Base-by-base conservation (phyloP, 2,797 vertebrate genomes). In the Eulemur coronatus region DNA sequence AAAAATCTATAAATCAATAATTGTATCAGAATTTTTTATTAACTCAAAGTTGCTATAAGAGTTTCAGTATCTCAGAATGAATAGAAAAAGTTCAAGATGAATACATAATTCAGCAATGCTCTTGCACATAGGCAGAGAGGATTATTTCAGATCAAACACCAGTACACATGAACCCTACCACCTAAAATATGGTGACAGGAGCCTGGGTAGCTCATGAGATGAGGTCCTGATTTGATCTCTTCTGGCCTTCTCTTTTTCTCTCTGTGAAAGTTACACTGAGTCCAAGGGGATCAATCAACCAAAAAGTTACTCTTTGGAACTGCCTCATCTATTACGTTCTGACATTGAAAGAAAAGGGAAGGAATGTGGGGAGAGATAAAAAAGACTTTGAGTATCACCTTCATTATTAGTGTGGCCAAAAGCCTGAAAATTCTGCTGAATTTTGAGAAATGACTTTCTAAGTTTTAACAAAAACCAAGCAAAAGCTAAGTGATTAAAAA, bases 361-460 rank as follows among this genome's bases (percentile, higher is more conserved):
- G 28, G 46, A 59, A 69, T 24, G 0, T 33, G 8, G 28, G 14
- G 30, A 65, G 9, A 81, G 26, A 91, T 9, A 91, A 81, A 85
- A 73, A 85, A 73, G 73, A 46, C 33, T 95, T 86, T 93, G 61
- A 90, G 20, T 72, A 61, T 70, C 38, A 59, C 43, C 82, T 92
- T 95, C 78, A 88, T 93, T 96, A 92, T 75, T 78, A 88, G 70
- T 70, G 73, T 78, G 61, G 30, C 17, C 59, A 87, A 92, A 94
- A 93, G 59, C 97, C 97, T 97, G 75, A 96, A 78, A 52, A 75
- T 41, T 94, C 96, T 98, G 92, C 97, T 97, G 94, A 98, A 98
- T 96, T 96, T 97, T 98, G 97, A 97, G 79, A 84, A 55, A 93
- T 85, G 76, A 52, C 35, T 91, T 97, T 97, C 76, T 89, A 87